A percentile compares a stretch with the other conserved stretches of the same genome.
phyloP scores from a whole-genome alignment of 64 coral and sea anemone species.

The Orbicella faveolata region DNA sequence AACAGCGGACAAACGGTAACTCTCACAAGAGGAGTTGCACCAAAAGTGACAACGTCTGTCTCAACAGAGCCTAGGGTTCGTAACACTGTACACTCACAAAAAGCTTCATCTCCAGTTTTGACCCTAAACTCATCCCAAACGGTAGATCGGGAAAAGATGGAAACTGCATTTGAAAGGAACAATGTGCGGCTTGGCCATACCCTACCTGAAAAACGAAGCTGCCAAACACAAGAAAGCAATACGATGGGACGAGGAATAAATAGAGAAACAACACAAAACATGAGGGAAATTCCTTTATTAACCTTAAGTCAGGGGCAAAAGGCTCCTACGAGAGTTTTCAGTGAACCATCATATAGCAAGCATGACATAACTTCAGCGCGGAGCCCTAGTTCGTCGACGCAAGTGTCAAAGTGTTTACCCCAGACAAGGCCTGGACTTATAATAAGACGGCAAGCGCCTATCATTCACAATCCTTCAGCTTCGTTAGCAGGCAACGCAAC shows the following conservation, averaged over 20 bases:
- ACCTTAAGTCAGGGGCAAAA: background rate
- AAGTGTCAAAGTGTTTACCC: slow-evolving; percentile 17
- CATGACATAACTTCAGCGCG: background rate
- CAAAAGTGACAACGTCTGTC: background rate
- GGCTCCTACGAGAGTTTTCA: background rate
- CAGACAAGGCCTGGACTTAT: slow-evolving; percentile 21
- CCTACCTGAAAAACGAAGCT: background rate
- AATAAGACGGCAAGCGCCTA: background rate
- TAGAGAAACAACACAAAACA: background rate
- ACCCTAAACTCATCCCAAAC: background rate
- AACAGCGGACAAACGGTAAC: background rate
- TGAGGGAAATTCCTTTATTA: background rate
- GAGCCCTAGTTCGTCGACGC: background rate
- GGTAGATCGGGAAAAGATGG: background rate
- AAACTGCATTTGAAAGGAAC: background rate
- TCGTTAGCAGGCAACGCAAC: background rate
- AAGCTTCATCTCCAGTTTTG: background rate
- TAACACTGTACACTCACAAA: background rate
- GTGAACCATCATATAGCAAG: background rate
- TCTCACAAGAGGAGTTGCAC: background rate
- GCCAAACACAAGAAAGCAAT: background rate
- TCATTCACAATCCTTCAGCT: background rate
- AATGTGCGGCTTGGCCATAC: background rate
- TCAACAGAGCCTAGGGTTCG: background rate
- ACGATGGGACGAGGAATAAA: background rate